Evolutionary conservation across 2,797 vertebrate species (phyloP), one percentile per base, ranked within the genome.

Genomic region (Diplodus puntazzo): DNA sequence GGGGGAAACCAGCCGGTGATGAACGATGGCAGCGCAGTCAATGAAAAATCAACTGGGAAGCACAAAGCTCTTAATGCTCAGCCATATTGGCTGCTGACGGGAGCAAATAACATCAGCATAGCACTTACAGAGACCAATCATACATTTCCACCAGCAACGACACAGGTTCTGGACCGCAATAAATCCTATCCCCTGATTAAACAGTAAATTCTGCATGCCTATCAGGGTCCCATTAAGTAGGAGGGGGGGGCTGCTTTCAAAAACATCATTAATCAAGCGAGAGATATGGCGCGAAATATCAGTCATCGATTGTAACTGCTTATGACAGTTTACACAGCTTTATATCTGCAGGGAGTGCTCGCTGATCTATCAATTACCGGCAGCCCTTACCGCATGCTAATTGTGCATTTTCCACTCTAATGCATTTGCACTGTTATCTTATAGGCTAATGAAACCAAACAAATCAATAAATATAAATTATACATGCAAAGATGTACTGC

Each of bases 391-490:
- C 90, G 96, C 96, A 96, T 97, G 96, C 97, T 98, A 98, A 99
- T 99, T 98, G 97, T 97, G 96, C 98, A 97, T 98, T 99, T 98
- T 97, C 97, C 96, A 95, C 97, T 95, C 96, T 98, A 99, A 98
- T 98, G 97, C 98, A 98, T 99, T 97, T 96, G 95, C 96, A 96
- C 97, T 96, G 97, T 98, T 99, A 98, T 99, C 98, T 97, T 97
- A 98, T 98, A 97, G 97, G 97, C 97, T 99, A 98, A 99, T 98
- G 98, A 99, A 99, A 97, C 97, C 96, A 95, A 96, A 96, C 96
- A 98, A 99, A 99, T 99, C 98, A 97, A 99, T 99, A 99, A 98
- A 97, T 99, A 99, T 99, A 99, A 99, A 99, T 99, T 99, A 99
- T 99, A 99, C 97, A 99, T 99, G 97, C 97, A 97, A 98, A 98